Base-by-base conservation (phyloP, 2,113 vertebrate species). In the Mandrillus leucophaeus region DNA sequence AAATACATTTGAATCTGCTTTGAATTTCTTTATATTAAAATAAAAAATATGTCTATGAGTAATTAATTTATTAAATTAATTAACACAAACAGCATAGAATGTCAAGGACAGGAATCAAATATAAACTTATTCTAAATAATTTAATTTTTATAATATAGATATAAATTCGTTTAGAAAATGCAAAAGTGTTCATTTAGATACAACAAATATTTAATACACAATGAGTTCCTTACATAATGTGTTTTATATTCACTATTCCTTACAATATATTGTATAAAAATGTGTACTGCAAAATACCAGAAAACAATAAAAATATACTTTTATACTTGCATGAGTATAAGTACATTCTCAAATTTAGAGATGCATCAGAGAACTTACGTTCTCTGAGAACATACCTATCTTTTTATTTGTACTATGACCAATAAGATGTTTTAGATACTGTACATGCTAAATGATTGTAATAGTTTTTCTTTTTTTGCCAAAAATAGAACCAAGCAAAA, bases 1-100 rank as follows among this genome's bases (percentile, higher is more conserved):
- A 84, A 76, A 72, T 35, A 76, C 17, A 90, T 76, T 72, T 93
- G 73, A 93, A 87, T 82, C 40, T 78, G 22, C 61, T 94, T 40
- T 95, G 55, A 95, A 76, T 95, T 95, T 73, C 68, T 90, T 73
- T 40, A 40, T 57, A 92, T 8, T 80, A 79, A 59, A 73, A 50
- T 94, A 84, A 30, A 3, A 79, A 48, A 38, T 7, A 82, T 25
- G 10, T 70, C 10, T 27, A 25, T 5, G 35, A 66, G 30, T 27
- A 85, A 2, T 30, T 78, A 82, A 85, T 80, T 61, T 70, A 93
- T 90, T 82, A 59, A 11, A 22, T 72, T 84, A 96, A 96, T 1
- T 83, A 38, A 59, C 59, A 79, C 59, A 95, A 90, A 80, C 78
- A 80, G 10, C 12, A 95, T 25, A 91, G 25, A 57, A 68, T 72